Percentiles rank a stretch among this genome's conserved stretches.
Conservation (phyloP, 2,797 vertebrate species). For the Botia kubotai region DNA sequence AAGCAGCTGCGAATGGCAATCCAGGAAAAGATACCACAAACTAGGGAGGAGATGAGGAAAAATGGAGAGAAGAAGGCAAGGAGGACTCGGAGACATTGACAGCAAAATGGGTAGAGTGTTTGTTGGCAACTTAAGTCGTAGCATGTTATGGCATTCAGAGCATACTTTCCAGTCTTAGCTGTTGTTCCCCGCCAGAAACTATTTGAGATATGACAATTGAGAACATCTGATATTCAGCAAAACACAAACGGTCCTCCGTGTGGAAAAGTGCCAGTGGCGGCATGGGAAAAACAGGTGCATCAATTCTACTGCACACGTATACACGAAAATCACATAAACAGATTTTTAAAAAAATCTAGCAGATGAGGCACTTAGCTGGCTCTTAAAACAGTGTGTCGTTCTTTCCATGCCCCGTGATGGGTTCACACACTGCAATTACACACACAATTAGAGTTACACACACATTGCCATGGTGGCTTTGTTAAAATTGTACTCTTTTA, state of each 20-base stretch:
- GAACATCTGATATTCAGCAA: slow-evolving; percentile 2
- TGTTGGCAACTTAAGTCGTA: neutral
- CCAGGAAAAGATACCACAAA: slow-evolving; percentile 71
- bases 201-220: slow-evolving; percentile 20
- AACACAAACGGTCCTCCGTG: slow-evolving; percentile 29
- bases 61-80: slow-evolving; percentile 11
- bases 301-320: slow-evolving; percentile 9
- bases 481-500: slow-evolving; percentile 45
- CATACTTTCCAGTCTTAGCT: slow-evolving; percentile 15
- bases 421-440: slow-evolving; percentile 66
- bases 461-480: slow-evolving; percentile 50
- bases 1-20: slow-evolving; percentile 92
- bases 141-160: neutral
- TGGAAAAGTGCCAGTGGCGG: slow-evolving; percentile 20
- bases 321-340: slow-evolving; percentile 28
- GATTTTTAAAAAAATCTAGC: slow-evolving; percentile 55
- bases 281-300: slow-evolving; percentile 49
- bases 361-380: slow-evolving; percentile 59
- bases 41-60: slow-evolving; percentile 33
- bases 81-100: slow-evolving; percentile 8
- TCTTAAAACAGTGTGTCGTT: slow-evolving; percentile 62
- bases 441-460: slow-evolving; percentile 66
- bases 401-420: slow-evolving; percentile 57
- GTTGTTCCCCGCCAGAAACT: neutral
- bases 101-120: neutral